Evolutionary conservation across 2,113 vertebrate species (phyloP).

Genomic region (Varanus salvator): DNA sequence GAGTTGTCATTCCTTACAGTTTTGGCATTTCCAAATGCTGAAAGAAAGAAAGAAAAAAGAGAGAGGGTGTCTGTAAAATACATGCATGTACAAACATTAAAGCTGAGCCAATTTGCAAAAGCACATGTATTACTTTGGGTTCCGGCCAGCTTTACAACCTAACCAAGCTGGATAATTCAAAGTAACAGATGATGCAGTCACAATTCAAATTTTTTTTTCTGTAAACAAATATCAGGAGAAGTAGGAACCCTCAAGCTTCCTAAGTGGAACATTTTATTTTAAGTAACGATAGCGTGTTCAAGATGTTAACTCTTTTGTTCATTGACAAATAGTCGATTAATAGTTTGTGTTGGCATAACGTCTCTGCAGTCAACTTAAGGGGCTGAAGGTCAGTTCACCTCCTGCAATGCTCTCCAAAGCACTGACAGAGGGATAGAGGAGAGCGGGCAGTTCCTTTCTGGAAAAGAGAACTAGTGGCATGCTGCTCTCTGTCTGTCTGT

Average conservation of each 20-base stretch:
- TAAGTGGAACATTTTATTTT: not conserved
- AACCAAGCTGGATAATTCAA: not conserved
- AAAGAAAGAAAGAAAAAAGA: conserved; percentile 62
- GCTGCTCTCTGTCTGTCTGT: too few relatives aligned
- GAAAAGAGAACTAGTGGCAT: not conserved
- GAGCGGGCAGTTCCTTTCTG: too few relatives aligned
- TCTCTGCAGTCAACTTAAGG: not conserved
- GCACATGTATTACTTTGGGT: not conserved
- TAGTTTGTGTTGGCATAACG: not conserved
- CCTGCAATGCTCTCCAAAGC: not conserved
- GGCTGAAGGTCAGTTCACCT: not conserved
- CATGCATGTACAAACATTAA: not conserved
- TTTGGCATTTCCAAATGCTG: conserved; percentile 99
- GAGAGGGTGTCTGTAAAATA: not conserved
- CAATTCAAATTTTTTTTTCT: conserved; percentile 13
- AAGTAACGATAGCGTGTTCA: conserved; percentile 1
- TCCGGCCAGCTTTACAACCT: not conserved
- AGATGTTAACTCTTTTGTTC: not conserved
- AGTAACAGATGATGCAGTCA: not conserved
- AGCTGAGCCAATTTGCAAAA: not conserved
- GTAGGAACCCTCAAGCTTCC: not conserved
- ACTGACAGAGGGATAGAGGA: not conserved
- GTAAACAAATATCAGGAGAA: not conserved
- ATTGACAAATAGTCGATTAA: not conserved
- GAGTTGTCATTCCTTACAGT: conserved; percentile 98